These are phyloP conservation scores for Charina bottae DNA, from an alignment of 2,113 vertebrate species.

Conservation along the genomic window DNA sequence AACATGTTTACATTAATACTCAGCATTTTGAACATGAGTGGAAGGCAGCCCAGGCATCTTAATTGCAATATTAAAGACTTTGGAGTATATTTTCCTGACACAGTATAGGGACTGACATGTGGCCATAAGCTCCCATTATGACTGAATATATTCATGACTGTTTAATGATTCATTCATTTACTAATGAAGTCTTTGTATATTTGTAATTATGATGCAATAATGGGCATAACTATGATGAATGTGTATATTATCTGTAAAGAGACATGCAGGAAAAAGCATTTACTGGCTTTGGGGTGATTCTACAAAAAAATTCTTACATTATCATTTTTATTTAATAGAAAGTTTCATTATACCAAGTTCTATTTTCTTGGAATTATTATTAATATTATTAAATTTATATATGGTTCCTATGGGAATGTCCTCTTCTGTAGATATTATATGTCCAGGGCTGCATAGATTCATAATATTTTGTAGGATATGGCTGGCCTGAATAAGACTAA, in stretches of 20 bases:
- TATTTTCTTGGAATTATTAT: neutral
- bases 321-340: neutral
- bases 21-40: conserved; percentile 11
- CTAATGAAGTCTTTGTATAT: conserved; percentile 30
- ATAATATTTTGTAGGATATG: neutral
- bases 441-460: neutral
- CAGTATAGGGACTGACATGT: conserved; percentile 13
- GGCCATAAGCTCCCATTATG: conserved; percentile 29
- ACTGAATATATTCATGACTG: conserved; percentile 30
- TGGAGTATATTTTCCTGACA: conserved; percentile 18
- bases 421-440: neutral
- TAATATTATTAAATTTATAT: neutral
- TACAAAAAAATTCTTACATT: neutral
- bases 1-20: conserved; percentile 32
- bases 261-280: neutral
- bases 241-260: neutral
- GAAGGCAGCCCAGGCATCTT: neutral
- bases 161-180: conserved; percentile 29
- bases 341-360: neutral
- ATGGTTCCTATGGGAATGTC: neutral
- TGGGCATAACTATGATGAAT: conserved; percentile 22
- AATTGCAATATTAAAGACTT: conserved; percentile 23
- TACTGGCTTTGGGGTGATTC: neutral
- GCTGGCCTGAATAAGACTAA: neutral
- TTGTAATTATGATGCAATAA: conserved; percentile 21